Evolutionary conservation across 2,797 vertebrate genomes (phyloP), one percentile per base, ranked within the genome.

Genomic region (Pseudochromis fuscus): DNA sequence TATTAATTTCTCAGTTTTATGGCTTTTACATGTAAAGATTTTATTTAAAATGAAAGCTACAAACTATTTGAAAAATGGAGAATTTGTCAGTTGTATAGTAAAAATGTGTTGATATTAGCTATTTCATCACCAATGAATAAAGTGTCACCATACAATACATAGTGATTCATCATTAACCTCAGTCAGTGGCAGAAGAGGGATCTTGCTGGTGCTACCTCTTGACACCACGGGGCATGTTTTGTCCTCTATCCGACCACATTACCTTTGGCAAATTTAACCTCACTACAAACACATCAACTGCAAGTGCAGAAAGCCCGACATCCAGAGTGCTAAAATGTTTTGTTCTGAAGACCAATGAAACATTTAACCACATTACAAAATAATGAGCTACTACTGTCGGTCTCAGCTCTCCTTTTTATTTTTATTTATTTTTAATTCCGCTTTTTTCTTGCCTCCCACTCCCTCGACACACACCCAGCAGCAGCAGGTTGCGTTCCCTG

Each of bases 401-500:
- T 23, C n/a, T 23, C n/a, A 1, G 7, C 31, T 55, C 6, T 42
- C 16, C 33, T 35, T 11, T 35, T 13, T 35, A 12, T 11, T 9
- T 12, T 11, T 35, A 9, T 12, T 35, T 35, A 9, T 35, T 3
- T 12, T 35, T 7, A 38, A 13, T 40, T 62, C 24, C 55, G n/a
- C n/a, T n/a, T n/a, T n/a, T n/a, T n/a, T n/a, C n/a, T n/a, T n/a
- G n/a, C n/a, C n/a, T n/a, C n/a, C n/a, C n/a, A n/a, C n/a, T n/a
- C 24, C 44, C 15, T 42, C 38, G 52, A 72, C 24, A 66, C 15
- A 24, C 45, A 19, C 25, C 56, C 60, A 0, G 13, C 25, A 66
- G 51, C 44, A 27, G 72, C 72, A 63, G 52, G 45, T 57, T 77
- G 65, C 62, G 53, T 61, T 56, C 71, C 27, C 11, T 25, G 67